Base-by-base conservation (phyloP, 2,888 invertebrate species). In the Euspilapteryx auroguttella region DNA sequence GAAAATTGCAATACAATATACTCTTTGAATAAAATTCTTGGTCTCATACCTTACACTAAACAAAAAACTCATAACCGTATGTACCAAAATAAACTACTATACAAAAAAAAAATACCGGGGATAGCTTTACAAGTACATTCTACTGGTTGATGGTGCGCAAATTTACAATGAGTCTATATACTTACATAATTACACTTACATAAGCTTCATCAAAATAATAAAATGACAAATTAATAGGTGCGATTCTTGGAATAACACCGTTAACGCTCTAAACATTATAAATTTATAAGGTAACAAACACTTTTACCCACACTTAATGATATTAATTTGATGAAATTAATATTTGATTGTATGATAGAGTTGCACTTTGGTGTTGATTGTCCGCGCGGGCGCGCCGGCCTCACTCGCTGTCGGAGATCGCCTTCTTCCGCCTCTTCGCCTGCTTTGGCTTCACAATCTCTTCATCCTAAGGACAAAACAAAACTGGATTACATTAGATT, bases 331-430 rank as follows among this genome's bases (percentile, higher is more conserved):
- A 6, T 17, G 5, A 6, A 17, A 8, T 17, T 17, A 6, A 6
- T 17, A 17, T 17, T 17, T 17, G 58, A 58, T 59, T 64, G 61
- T 63, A 57, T 61, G 61, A 59, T 63, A 56, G 64, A 68, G 75
- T 73, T 69, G 69, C 71, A 76, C 73, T 75, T 73, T 73, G 69
- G 68, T 69, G 68, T 75, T 58, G 59, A 50, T 51, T 54, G 58
- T 58, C 62, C 66, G 57, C 53, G 45, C 59, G 10, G 20, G 21
- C 47, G 38, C 45, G 55, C 53, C 55, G 50, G 47, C 46, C 85
- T 91, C 87, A 94, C 83, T 94, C 94, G 71, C 93, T 94, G 69
- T 94, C 94, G 40, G 90, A 92, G 57, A 89, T 85, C 32, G 89
- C 86, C 79, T 90, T 90, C 86, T 92, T 92, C 66, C 94, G 81